Conservation (phyloP, 2,113 vertebrate genomes). For the Ictidomys tridecemlineatus region DNA sequence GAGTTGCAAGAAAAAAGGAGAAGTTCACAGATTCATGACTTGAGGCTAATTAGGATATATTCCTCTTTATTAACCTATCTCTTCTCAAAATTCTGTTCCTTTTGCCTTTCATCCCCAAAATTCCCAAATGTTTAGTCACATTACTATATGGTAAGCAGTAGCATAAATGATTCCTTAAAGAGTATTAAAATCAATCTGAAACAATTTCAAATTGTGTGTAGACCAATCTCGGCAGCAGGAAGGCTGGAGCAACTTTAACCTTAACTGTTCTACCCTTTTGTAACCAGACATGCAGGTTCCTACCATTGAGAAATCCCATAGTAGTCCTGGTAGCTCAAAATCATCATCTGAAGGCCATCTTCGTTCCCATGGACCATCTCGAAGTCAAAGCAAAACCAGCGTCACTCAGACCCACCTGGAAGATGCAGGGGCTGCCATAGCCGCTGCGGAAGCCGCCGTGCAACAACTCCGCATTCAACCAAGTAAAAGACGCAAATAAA, state of each 20-base stretch:
- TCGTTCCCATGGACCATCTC: slow-evolving; percentile 97
- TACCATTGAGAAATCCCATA: slow-evolving; percentile 99
- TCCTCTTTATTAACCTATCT: background rate
- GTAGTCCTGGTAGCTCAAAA: slow-evolving; percentile 98
- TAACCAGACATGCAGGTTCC: slow-evolving; percentile 95
- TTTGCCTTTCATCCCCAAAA: background rate
- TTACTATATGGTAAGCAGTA: background rate
- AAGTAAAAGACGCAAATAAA: slow-evolving; percentile 99
- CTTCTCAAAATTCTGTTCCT: background rate
- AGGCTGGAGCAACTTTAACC: slow-evolving; percentile 76
- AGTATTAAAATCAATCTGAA: slow-evolving; percentile 21
- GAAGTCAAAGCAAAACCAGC: slow-evolving; percentile 99
- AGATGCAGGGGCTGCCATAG: slow-evolving; percentile 97
- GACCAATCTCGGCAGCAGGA: background rate
- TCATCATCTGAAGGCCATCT: slow-evolving; percentile 98
- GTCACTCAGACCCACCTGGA: slow-evolving; percentile 99
- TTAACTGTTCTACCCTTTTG: slow-evolving; percentile 72
- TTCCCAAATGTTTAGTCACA: background rate
- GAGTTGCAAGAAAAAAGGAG: background rate
- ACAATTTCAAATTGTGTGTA: slow-evolving; percentile 16
- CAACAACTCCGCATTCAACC: slow-evolving; percentile 98
- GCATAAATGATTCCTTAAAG: background rate
- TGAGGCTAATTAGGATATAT: background rate
- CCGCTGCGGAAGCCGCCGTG: slow-evolving; percentile 97
- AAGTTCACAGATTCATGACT: background rate